Conservation (phyloP, 2,797 vertebrate genomes). For the Garrulus glandarius region DNA sequence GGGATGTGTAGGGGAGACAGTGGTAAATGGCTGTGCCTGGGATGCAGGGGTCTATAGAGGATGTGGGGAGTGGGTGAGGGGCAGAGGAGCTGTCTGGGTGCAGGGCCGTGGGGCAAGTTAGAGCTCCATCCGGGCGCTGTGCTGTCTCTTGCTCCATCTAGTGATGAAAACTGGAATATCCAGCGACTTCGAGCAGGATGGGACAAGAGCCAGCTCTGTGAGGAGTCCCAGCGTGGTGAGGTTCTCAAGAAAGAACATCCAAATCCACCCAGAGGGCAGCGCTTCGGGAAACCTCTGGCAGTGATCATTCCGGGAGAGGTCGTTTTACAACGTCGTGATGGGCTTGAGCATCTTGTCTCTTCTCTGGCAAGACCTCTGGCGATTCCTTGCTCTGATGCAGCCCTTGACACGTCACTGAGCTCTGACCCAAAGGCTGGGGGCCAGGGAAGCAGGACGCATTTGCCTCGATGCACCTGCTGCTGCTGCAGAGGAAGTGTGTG, state of each 20-base stretch:
- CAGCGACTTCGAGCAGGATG: background rate
- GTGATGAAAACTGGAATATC: background rate
- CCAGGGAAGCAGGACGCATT: background rate
- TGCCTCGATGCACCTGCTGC: background rate
- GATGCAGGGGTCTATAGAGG: background rate
- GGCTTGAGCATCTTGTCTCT: background rate
- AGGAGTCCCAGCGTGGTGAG: accelerated
- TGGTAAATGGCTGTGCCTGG: background rate
- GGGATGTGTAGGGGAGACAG: background rate
- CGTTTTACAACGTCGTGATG: accelerated
- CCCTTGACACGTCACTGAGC: background rate
- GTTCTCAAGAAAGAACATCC: background rate
- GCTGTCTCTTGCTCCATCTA: constrained; percentile 37
- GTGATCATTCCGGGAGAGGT: too few species aligned
- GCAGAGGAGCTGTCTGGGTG: background rate
- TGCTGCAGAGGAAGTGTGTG: accelerated
- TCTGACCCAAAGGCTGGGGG: background rate
- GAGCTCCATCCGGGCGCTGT: background rate
- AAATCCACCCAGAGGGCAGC: background rate
- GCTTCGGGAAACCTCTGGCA: background rate
- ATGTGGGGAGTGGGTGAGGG: too few species aligned
- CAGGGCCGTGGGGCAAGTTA: accelerated
- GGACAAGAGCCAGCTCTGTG: background rate
- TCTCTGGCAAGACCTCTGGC: background rate
- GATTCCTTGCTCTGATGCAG: background rate